Base-by-base conservation (phyloP, 2,113 vertebrate genomes). In the Zootoca vivipara region DNA sequence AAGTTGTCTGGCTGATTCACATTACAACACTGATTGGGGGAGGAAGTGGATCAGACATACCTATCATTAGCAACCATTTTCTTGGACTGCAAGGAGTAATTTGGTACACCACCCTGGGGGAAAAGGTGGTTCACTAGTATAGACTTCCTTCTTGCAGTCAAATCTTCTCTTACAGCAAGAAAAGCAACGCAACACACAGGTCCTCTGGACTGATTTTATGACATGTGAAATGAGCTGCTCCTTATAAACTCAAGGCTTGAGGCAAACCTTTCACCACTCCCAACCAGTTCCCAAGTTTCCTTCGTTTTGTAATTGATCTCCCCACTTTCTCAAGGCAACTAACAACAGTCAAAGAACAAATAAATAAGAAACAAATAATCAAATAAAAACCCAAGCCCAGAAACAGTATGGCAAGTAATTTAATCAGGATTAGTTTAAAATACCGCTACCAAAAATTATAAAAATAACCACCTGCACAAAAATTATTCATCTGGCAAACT, bases 31-130 rank as follows among this genome's bases (percentile, higher is more conserved):
- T 74, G 16, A 69, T 40, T 56, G 52, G 35, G 52, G 35, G 7
- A 67, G 46, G 86, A 24, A 81, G 62, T 35, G 40, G 73, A 28
- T 90, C 46, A 82, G 87, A 88, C 87, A 74, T 90, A 85, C 73
- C 46, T 1, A 52, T 89, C 42, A 91, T 83, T 83, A 86, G 64
- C 22, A 90, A 73, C 74, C 33, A 33, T 85, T 93, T 85, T 89
- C 83, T 84, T 72, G 58, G 30, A 90, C 46, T 87, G 83, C 85
- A 87, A 18, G n/a, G 83, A 89, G 93, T 70, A 56, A 82, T 42
- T 84, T 86, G 85, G 2, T 40, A 86, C 52, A 70, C 82, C 69
- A 90, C 69, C 85, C 89, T n/a, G n/a, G 87, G 78, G 81, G 93
- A 87, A 9, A 79, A 89, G 0, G 1, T 35, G 28, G 28, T 20